Evolutionary conservation across 2,113 vertebrate species (phyloP).

Genomic region (Oreochromis niloticus): DNA sequence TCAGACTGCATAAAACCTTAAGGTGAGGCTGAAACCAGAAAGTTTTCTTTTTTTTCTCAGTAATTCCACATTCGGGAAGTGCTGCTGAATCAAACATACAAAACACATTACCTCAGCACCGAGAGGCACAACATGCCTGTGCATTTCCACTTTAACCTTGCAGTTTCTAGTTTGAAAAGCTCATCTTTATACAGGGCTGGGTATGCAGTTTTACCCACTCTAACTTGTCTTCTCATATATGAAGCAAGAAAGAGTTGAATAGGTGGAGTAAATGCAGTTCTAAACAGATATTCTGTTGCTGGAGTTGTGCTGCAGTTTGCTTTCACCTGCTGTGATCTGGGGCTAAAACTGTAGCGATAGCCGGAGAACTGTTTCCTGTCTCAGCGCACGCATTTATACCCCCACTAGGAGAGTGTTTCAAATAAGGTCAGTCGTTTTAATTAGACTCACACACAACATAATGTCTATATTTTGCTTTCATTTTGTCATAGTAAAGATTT

Average conservation of each 20-base stretch:
- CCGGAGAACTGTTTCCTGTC: constrained; percentile 27
- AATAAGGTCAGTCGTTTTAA: neutral
- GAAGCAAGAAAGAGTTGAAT: neutral
- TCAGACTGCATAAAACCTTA: neutral
- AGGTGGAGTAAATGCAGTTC: constrained; percentile 13
- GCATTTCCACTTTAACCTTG: constrained; percentile 44
- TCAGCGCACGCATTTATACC: constrained; percentile 19
- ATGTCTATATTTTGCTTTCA: constrained; percentile 5
- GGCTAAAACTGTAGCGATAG: neutral
- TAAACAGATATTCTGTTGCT: neutral
- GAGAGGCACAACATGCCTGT: neutral
- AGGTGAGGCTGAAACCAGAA: neutral
- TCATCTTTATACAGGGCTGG: constrained; percentile 13
- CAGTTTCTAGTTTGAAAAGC: constrained; percentile 25
- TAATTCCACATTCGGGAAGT: neutral
- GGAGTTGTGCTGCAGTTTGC: neutral
- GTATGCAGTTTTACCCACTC: neutral
- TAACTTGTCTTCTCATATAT: neutral
- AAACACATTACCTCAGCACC: neutral
- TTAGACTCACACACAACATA: neutral
- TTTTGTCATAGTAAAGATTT: neutral
- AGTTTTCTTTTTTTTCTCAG: neutral
- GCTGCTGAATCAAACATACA: neutral
- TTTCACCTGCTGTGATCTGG: neutral
- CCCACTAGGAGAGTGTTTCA: neutral